Conservation (phyloP, 1,140 invertebrate species). For the Goniozus legneri region DNA sequence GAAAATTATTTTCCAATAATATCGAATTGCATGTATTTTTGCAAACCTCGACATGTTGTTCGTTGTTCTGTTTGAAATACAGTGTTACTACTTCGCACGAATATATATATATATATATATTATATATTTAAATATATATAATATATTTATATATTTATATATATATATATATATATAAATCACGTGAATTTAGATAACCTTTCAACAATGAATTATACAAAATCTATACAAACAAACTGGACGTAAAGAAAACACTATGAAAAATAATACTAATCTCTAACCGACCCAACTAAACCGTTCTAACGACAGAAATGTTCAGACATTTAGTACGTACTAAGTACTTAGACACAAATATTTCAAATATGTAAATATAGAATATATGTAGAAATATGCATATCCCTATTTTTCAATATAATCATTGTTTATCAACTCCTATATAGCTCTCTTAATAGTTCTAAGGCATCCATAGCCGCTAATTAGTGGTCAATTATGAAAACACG, state of each 20-base stretch:
- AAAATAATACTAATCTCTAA: slow-evolving; percentile 20
- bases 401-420: slow-evolving; percentile 11
- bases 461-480: slow-evolving; percentile 35
- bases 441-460: slow-evolving; percentile 33
- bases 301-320: slow-evolving; percentile 18
- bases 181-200: neutral
- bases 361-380: slow-evolving; percentile 14
- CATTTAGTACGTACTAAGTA: slow-evolving; percentile 10
- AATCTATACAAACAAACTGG: neutral
- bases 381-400: slow-evolving; percentile 17
- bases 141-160: neutral
- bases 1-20: too few relatives aligned
- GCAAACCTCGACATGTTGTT: too few relatives aligned
- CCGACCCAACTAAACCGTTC: slow-evolving; percentile 20
- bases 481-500: slow-evolving; percentile 17
- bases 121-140: too few relatives aligned
- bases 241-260: neutral
- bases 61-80: too few relatives aligned
- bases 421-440: slow-evolving; percentile 7
- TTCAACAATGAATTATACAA: neutral
- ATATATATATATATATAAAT: neutral
- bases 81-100: too few relatives aligned
- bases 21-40: too few relatives aligned
- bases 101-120: neutral
- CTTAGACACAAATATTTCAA: slow-evolving; percentile 17